Evolutionary conservation across 2,797 vertebrate species (phyloP).

Genomic region (Acanthurus tractus): DNA sequence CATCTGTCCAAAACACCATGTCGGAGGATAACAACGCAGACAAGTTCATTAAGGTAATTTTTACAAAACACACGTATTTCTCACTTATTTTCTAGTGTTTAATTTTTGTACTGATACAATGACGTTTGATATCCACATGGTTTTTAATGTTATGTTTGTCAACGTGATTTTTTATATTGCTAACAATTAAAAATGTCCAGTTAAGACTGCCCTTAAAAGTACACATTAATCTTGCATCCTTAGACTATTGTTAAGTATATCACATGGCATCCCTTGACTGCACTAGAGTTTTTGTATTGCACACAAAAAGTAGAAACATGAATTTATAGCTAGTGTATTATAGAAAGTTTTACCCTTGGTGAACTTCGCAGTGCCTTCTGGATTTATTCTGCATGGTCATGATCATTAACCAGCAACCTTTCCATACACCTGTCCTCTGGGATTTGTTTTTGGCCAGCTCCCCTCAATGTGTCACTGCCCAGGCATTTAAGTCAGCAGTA

Average conservation of each 20-base stretch:
- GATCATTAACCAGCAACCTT: conserved; percentile 19
- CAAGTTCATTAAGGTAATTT: conserved; percentile 93
- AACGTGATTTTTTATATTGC: neutral
- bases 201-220: neutral
- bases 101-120: neutral
- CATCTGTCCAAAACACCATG: conserved; percentile 80
- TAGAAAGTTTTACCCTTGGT: neutral
- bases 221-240: neutral
- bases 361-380: neutral
- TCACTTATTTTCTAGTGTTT: neutral
- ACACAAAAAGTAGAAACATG: neutral
- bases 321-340: neutral
- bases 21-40: conserved; percentile 92
- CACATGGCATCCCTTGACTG: neutral
- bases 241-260: neutral
- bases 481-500: conserved; percentile 59
- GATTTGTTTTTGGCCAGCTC: conserved; percentile 44
- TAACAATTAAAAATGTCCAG: neutral
- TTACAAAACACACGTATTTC: neutral
- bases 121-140: neutral
- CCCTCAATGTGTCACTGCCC: conserved; percentile 45
- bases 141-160: neutral
- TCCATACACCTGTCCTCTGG: conserved; percentile 25
- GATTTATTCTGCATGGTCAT: conserved; percentile 1
- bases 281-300: neutral